A percentile compares a stretch with the other conserved stretches of the same genome.
phyloP scores from a whole-genome alignment of 2,888 invertebrate genomes.

The Nycteola revayana region DNA sequence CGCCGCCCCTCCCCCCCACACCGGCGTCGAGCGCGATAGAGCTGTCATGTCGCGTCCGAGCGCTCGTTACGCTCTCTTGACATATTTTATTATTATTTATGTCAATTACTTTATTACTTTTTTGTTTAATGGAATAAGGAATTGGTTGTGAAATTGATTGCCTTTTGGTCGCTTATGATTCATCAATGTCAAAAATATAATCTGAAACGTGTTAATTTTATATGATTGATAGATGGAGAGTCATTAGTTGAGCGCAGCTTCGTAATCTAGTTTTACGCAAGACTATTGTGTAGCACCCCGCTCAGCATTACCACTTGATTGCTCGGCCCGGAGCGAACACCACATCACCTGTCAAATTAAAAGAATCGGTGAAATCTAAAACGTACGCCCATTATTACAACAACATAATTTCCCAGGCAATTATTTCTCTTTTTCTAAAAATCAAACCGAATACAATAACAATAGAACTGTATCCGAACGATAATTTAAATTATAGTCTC shows the following conservation, averaged over 20 bases:
- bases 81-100: conserved; percentile 82
- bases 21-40: conserved; percentile 77
- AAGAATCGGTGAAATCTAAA: conserved; percentile 41
- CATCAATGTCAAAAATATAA: conserved; percentile 78
- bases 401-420: neutral
- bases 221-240: conserved; percentile 76
- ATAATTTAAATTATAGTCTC: no score
- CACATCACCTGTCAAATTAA: conserved; percentile 54
- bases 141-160: conserved; percentile 80
- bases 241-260: conserved; percentile 60
- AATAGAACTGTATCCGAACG: no score
- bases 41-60: conserved; percentile 78
- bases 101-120: conserved; percentile 82
- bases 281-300: conserved; percentile 66
- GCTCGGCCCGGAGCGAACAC: conserved; percentile 22
- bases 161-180: conserved; percentile 79
- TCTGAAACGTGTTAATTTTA: conserved; percentile 78
- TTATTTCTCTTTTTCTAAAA: no score
- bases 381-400: conserved; percentile 26
- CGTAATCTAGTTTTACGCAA: conserved; percentile 77
- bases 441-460: no score
- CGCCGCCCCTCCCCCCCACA: conserved; percentile 38
- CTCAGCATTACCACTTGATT: conserved; percentile 50
- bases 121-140: conserved; percentile 81
- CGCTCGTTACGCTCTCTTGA: conserved; percentile 78